A percentile compares a stretch with the other conserved stretches of the same genome.
phyloP scores from a whole-genome alignment of 2,113 vertebrate species.

The Acinonyx jubatus region DNA sequence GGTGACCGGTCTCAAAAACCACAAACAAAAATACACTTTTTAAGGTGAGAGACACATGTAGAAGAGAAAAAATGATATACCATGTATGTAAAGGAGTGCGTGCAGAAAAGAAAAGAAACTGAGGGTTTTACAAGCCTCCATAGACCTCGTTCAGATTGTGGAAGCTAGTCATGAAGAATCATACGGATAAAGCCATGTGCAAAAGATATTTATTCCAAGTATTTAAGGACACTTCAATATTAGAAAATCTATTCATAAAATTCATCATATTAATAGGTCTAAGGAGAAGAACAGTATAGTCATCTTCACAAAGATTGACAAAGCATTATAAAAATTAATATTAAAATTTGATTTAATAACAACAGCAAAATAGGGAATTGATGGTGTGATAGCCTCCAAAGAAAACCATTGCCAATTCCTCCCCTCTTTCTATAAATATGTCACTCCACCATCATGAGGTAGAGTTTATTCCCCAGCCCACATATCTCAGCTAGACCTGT shows the following conservation, averaged over 20 bases:
- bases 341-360: not conserved
- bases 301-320: not conserved
- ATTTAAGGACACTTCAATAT: not conserved
- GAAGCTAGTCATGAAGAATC: not conserved
- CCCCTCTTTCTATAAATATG: not conserved
- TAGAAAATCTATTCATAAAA: constrained; percentile 9
- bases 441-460: not conserved
- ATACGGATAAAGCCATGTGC: not conserved
- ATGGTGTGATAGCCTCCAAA: not conserved
- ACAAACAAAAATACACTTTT: not conserved
- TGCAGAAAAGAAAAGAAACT: not conserved
- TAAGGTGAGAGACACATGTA: not conserved
- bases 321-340: constrained; percentile 7
- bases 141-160: not conserved
- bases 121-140: not conserved
- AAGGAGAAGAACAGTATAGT: not conserved
- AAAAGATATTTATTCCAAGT: not conserved
- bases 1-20: not conserved
- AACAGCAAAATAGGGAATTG: not conserved
- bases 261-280: not conserved
- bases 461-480: not conserved
- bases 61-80: not conserved
- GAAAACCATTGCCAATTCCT: not conserved
- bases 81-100: not conserved
- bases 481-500: not conserved